Base-by-base conservation (phyloP, 2,888 invertebrate species). In the Microctonus hyperodae region DNA sequence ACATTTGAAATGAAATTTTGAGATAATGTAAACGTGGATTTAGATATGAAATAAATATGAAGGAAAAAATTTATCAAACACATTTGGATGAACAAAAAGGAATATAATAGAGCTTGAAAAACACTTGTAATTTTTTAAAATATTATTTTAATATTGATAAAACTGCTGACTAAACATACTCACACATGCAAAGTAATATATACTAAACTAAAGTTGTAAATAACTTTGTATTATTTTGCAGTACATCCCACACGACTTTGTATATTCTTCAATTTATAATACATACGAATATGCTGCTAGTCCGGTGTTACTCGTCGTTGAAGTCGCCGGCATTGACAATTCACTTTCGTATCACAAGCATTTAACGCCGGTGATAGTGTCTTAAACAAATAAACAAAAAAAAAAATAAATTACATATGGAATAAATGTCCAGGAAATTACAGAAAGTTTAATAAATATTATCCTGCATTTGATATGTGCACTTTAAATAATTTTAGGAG, bases 321-420 rank as follows among this genome's bases (percentile, higher is more conserved):
- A 50, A 57, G 61, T 64, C 55, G 56, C 60, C 65, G 67, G 61
- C 66, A 64, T 48, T 51, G 67, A 62, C 44, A 69, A 69, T 72
- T 69, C 73, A 72, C 69, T 72, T 70, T 60, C 56, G 63, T 67
- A 53, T 60, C 44, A 16, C 5, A n/a, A n/a, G 7, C 16, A 16
- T 16, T 16, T 7, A 20, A 44, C 16, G 44, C 44, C 44, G 44
- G 44, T 44, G 4, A n/a, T 44, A 1, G 16, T 16, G 16, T 44
- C 44, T 28, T 1, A 37, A n/a, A 11, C 13, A n/a, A 13, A n/a
- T n/a, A 13, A 37, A 3, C 37, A n/a, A 2, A 13, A 3, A n/a
- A 37, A n/a, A n/a, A 37, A 37, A n/a, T 13, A 13, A n/a, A n/a
- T 13, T 1, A n/a, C 3, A n/a, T 4, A 37, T 51, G 50, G 9